These are phyloP conservation scores for Cyprinodon tularosa DNA, from an alignment of 2,113 vertebrate genomes.

Conservation along the genomic window DNA sequence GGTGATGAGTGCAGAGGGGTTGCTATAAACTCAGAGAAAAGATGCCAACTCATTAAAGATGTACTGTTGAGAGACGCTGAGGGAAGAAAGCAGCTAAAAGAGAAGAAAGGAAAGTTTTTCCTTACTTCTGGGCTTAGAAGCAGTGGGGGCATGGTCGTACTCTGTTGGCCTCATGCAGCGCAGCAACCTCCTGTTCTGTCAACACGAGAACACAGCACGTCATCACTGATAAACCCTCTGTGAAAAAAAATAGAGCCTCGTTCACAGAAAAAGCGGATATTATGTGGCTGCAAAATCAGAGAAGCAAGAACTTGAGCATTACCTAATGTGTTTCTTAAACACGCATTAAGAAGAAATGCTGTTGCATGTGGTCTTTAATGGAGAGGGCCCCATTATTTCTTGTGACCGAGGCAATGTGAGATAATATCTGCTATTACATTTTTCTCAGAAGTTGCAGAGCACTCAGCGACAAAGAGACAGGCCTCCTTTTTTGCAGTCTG, in stretches of 20 bases:
- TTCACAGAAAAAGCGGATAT: conserved; percentile 58
- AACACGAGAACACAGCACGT: conserved; percentile 54
- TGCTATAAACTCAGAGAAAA: conserved; percentile 43
- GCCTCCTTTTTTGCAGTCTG: conserved; percentile 41
- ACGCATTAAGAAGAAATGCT: conserved; percentile 58
- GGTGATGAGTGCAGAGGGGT: conserved; percentile 34
- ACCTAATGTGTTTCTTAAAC: conserved; percentile 60
- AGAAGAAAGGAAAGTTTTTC: conserved; percentile 24
- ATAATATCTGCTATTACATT: conserved; percentile 75
- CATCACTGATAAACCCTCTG: conserved; percentile 55
- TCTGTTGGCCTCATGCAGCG: conserved; percentile 40
- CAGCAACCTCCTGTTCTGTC: conserved; percentile 52
- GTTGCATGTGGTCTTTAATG: conserved; percentile 63
- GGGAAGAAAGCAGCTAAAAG: conserved; percentile 40
- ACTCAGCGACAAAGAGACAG: conserved; percentile 55
- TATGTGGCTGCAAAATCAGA: conserved; percentile 45
- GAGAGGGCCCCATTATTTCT: conserved; percentile 62
- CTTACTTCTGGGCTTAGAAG: conserved; percentile 29
- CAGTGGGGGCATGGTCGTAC: conserved; percentile 28
- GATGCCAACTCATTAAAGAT: conserved; percentile 68
- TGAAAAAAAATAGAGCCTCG: conserved; percentile 43
- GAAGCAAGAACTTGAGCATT: conserved; percentile 43
- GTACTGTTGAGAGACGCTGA: conserved; percentile 50
- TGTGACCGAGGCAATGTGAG: conserved; percentile 42
- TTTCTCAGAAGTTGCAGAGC: conserved; percentile 59